Base-by-base conservation (phyloP, 2,888 invertebrate species). In the Eupeodes luniger region DNA sequence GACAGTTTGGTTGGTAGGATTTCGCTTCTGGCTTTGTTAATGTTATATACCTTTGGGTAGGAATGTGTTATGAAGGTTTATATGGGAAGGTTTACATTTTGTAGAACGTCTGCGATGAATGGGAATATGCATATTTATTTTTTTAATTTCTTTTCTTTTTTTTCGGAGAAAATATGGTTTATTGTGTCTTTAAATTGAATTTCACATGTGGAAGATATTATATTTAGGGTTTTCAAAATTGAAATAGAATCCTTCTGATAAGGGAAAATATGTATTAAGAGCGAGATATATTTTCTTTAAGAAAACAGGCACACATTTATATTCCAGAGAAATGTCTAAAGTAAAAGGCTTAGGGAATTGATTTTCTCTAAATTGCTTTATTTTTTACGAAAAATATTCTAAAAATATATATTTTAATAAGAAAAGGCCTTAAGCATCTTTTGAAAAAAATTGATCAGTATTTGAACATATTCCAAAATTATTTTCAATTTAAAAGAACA, bases 1-100 rank as follows among this genome's bases (percentile, higher is more conserved):
- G 80, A 87, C 80, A 77, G 66, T 77, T 81, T 81, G 84, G 87
- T 84, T 87, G 87, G 87, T 79, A 59, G 74, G 59, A 51, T 55
- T 66, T 82, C 27, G 84, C 80, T 87, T 77, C 47, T 61, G 75
- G 86, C 64, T 55, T 69, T 69, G 16, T 53, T 70, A 19, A 59
- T 36, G 34, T 59, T 40, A 40, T 40, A 40, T 27, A 27, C 27
- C 27, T 27, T 27, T 27, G 27, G 27, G 27, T 27, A 27, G 27
- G 27, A 19, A 34, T 36, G 34, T 59, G 47, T 64, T 62, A 61
- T 69, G 9, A 10, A 14, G 19, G 3, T 5, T 27, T 27, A 27
- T 3, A 19, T 2, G 81, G 69, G 55, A 69, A 51, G 62, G 34
- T 12, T 16, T 19, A 40, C 0, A 70, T 55, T 70, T 70, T 55